Evolutionary conservation across 2,113 vertebrate species (phyloP).

Genomic region (Phalacrocorax pelagicus): DNA sequence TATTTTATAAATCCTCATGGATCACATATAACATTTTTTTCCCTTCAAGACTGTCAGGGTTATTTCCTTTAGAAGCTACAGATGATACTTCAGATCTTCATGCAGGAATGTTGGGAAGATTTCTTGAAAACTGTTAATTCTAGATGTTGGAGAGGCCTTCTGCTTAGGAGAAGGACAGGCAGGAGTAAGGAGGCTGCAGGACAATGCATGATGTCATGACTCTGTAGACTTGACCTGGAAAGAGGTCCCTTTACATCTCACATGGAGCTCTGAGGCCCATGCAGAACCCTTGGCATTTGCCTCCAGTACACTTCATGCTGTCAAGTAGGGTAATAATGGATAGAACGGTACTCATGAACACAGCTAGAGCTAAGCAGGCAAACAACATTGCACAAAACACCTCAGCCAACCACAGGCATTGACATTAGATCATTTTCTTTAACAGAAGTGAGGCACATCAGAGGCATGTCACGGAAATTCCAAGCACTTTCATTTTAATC

Average conservation of each 20-base stretch:
- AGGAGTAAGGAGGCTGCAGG: neutral
- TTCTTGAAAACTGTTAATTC: neutral
- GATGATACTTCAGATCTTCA: neutral
- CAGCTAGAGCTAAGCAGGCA: neutral
- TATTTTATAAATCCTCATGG: neutral
- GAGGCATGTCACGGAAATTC: neutral
- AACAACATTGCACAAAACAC: neutral
- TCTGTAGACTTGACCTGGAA: neutral
- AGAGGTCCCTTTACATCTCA: neutral
- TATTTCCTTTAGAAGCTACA: neutral
- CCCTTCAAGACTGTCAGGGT: neutral
- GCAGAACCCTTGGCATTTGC: neutral
- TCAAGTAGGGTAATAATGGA: neutral
- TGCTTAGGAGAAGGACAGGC: neutral
- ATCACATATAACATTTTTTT: neutral
- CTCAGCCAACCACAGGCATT: neutral
- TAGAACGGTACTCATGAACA: neutral
- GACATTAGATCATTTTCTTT: neutral
- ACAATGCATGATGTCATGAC: fast-evolving
- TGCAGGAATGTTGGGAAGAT: neutral
- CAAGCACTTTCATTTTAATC: neutral
- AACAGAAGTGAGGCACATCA: neutral
- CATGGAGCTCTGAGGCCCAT: neutral
- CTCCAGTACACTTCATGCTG: neutral
- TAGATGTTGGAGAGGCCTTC: neutral